Base-by-base conservation (phyloP, 2,888 invertebrate species). In the Argyresthia albistria region DNA sequence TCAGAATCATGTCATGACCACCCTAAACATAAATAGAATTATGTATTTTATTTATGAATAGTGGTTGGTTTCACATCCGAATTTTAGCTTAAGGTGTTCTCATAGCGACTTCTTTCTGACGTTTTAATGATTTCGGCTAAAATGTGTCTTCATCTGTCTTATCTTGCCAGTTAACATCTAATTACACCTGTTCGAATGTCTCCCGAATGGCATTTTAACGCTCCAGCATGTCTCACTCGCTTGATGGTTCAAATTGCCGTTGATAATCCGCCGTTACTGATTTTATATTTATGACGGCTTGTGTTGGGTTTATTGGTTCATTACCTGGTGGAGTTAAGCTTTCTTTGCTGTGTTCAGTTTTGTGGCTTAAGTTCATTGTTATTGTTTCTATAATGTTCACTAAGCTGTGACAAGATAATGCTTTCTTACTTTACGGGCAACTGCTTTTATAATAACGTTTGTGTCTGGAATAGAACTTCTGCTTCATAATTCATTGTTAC, bases 181-280 rank as follows among this genome's bases (percentile, higher is more conserved):
- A 55, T 54, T 58, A 57, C 58, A 59, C 58, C 60, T 60, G 57
- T 53, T 48, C 53, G 47, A 52, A 58, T 57, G 54, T 53, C n/a
- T 49, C 56, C 46, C 56, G 51, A 39, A 53, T 53, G 54, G 49
- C 42, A 45, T 56, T 47, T 50, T 35, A 54, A 54, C 51, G 49
- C 48, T 36, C 37, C 48, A 14, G 25, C 46, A 35, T 14, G 48
- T 48, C 37, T 37, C 48, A 48, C 36, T 50, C 25, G 2, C 15
- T 16, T 56, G 50, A 60, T 58, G 58, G 47, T 57, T 56, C 53
- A 60, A 61, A 65, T 58, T 54, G 53, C 57, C 58, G 37, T 54
- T 16, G 35, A 54, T 59, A 54, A 59, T 58, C 54, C 54, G 54
- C 53, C 57, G 58, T 60, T 52, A 60, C 60, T 55, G 60, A 61